Conservation (phyloP, 2,113 vertebrate genomes). For the Lates calcarifer region DNA sequence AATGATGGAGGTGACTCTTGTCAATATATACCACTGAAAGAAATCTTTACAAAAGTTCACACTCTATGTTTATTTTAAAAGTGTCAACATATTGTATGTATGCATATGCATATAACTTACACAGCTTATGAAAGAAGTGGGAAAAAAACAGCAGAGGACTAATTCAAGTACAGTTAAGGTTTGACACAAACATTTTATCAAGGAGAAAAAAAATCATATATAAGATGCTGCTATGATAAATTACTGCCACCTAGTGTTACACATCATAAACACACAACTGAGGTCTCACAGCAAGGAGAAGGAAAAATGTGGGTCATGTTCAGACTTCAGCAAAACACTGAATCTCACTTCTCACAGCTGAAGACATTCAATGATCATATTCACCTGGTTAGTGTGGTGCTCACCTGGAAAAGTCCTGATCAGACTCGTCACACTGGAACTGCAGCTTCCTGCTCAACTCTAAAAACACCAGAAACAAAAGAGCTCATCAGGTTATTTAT, state of each 20-base stretch:
- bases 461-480: slow-evolving; percentile 36
- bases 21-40: background rate
- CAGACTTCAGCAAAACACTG: background rate
- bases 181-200: background rate
- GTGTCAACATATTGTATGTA: no score
- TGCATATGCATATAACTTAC: no score
- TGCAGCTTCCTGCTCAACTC: slow-evolving; percentile 73
- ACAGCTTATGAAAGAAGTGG: no score
- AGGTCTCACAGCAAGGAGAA: background rate
- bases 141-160: no score
- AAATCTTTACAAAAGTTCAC: no score
- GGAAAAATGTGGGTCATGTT: background rate
- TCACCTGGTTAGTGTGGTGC: background rate
- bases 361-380: background rate
- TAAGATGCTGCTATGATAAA: background rate
- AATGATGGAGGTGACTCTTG: background rate
- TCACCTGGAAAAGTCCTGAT: slow-evolving; percentile 77
- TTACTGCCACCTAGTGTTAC: slow-evolving; percentile 70
- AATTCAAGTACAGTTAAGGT: background rate
- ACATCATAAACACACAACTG: background rate
- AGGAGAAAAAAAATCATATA: background rate
- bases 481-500: background rate
- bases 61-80: no score
- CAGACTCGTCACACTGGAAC: slow-evolving; percentile 79
- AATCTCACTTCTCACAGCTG: background rate